Evolutionary conservation across 2,113 vertebrate species (phyloP).

Genomic region (Picathartes gymnocephalus): DNA sequence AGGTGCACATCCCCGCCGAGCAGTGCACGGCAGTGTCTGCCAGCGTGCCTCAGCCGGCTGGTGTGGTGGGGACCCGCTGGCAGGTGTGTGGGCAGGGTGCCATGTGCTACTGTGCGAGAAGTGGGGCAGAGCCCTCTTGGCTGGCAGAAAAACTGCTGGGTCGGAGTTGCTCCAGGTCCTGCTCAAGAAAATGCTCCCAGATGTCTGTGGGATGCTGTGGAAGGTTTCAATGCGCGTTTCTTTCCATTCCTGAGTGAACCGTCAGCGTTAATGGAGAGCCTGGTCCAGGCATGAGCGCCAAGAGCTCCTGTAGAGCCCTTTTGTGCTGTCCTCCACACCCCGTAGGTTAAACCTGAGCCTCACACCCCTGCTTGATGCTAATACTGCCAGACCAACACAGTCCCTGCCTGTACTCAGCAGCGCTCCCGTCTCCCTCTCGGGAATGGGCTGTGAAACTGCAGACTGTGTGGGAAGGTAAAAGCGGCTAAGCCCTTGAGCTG

Average conservation of each 20-base stretch:
- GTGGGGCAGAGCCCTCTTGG: neutral
- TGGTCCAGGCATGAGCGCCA: neutral
- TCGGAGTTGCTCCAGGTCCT: neutral
- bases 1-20: neutral
- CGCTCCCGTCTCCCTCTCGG: neutral
- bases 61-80: neutral
- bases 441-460: neutral
- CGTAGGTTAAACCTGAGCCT: neutral
- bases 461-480: conserved; percentile 36
- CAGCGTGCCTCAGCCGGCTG: neutral
- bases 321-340: neutral
- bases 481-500: neutral
- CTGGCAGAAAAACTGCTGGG: neutral
- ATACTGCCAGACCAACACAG: neutral
- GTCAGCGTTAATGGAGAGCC: neutral
- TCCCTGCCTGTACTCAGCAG: neutral
- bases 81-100: neutral
- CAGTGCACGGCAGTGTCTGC: neutral
- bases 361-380: neutral
- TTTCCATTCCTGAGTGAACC: neutral
- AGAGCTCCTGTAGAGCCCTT: neutral
- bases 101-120: neutral
- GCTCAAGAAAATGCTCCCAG: neutral
- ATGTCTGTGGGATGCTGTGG: neutral
- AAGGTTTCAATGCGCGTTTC: neutral